Base-by-base conservation (phyloP, 2,888 invertebrate genomes). In the Ectemnius lituratus region DNA sequence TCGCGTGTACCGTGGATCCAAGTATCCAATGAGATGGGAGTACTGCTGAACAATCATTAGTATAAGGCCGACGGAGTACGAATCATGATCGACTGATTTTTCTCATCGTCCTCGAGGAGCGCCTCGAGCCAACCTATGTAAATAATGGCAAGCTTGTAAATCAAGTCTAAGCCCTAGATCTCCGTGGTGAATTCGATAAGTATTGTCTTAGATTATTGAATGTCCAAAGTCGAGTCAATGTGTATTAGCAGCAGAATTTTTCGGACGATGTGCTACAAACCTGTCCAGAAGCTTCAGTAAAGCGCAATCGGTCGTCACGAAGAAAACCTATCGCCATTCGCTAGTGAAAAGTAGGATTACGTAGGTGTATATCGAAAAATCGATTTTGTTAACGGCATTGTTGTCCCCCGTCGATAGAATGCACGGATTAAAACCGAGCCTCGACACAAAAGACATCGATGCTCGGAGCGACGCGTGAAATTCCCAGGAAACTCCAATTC, bases 1-100 rank as follows among this genome's bases (percentile, higher is more conserved):
- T 52, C 2, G 47, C 47, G 47, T 47, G 47, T 47, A 11, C 47
- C 47, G 47, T 47, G n/a, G 11, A 47, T 23, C 37, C 8, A 8
- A 37, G 37, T 37, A 52, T 52, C 52, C n/a, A 52, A 52, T 52
- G 16, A 52, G 16, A 16, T n/a, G 47, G 14, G 16, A 16, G 16
- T 52, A 52, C 52, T 67, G 69, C 67, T 52, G 62, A 70, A 72
- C 72, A 68, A 79, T 78, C 79, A 66, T 69, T 78, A 72, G 67
- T 57, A 16, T 67, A 75, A 75, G 62, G 28, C 18, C 37, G 37
- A 6, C 37, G 37, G 37, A 37, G 8, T 37, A 11, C 37, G 37
- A 37, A 11, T 37, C 37, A 37, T 4, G 37, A 37, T 37, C 37
- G 37, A 37, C 37, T 37, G 37, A 37, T 37, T 37, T 37, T 37